Evolutionary conservation across 2,113 vertebrate species (phyloP), one percentile per base, ranked within the genome.

Genomic region (Lophochroa leadbeateri): DNA sequence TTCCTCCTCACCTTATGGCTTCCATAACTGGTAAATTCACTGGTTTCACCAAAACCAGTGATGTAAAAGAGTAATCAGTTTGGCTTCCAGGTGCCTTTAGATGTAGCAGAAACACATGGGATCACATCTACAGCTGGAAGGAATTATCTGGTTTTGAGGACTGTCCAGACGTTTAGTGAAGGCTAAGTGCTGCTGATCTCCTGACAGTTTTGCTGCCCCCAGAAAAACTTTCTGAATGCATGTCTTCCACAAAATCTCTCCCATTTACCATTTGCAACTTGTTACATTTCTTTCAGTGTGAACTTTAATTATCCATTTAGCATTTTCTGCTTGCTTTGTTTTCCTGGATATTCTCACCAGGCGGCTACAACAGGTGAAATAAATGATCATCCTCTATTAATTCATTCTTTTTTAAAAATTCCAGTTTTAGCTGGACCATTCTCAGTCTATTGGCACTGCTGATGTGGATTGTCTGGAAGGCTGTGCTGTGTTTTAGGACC

Each of bases 301-400:
- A 60, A 52, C 63, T 95, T 92, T 94, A 96, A 94, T 82, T 87
- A 81, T 53, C n/a, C 49, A 52, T 60, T 95, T 94, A 93, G 81
- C 27, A 65, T 92, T 87, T 94, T 90, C 63, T 53, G 4, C 33
- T 57, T 80, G 2, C 13, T 75, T 71, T 39, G 37, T 76, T 93
- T 87, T 35, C 23, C 75, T 87, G 65, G 44, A 58, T 96, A 60
- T 93, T 94, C 33, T 69, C 67, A 84, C 67, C 52, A 95, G 89
- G 53, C 52, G 92, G 55, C 82, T 92, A 76, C 83, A 96, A 90
- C 4, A 61, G 72, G n/a, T 92, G 83, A 97, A 97, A 94, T 33
- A 89, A 92, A 89, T 86, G 44, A 91, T 71, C 49, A 82, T 14
- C 9, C 7, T 71, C 18, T 50, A 23, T 72, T 53, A 1, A 44